Conservation (phyloP, 2,888 invertebrate species). For the Zhuqinia jingwanae region DNA sequence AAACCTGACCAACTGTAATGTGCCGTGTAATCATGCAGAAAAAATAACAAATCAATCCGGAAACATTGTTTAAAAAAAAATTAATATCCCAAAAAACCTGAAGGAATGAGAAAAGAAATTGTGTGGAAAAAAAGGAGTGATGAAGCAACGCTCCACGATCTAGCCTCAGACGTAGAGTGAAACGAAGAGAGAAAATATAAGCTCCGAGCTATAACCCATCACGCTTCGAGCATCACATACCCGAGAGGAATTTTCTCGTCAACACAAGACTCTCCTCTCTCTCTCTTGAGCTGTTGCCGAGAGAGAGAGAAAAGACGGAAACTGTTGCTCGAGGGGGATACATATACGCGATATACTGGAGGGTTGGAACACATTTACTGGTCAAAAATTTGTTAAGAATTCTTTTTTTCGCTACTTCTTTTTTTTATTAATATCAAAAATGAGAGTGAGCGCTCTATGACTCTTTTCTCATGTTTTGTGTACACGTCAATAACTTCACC, state of each 20-base stretch:
- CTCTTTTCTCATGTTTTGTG: no score
- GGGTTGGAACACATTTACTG: constrained; percentile 4
- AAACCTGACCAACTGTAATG: no score
- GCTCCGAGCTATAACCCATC: constrained; percentile 12
- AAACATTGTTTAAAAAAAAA: no score
- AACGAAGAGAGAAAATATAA: background rate
- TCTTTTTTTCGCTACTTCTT: background rate
- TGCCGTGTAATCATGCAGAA: no score
- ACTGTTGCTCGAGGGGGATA: constrained; percentile 39
- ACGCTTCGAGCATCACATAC: constrained; percentile 12
- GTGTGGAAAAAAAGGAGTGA: no score
- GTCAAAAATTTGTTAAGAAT: background rate
- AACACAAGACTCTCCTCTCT: background rate
- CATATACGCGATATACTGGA: background rate
- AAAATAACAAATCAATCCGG: no score
- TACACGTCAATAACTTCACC: no score
- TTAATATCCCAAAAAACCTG: no score
- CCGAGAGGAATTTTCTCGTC: background rate
- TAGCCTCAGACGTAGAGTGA: background rate
- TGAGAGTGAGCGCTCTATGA: no score
- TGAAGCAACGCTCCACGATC: background rate
- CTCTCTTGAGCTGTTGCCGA: background rate
- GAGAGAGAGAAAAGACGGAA: constrained; percentile 18
- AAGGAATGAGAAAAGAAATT: no score
- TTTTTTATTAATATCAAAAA: background rate